Base-by-base conservation (phyloP, 2,113 vertebrate genomes). In the Rhinoderma darwinii region DNA sequence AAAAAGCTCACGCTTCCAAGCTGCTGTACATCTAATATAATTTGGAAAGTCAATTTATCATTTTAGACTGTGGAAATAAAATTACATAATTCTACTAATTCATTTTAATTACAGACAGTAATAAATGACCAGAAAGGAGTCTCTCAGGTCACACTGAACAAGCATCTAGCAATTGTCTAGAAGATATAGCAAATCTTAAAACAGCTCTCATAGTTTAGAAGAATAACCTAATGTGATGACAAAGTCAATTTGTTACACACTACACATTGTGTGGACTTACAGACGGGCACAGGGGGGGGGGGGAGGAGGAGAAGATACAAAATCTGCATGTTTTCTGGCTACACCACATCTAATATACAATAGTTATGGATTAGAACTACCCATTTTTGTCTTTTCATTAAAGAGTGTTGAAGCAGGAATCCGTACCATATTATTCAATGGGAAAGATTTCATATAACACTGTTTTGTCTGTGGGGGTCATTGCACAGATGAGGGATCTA, bases 81-180 rank as follows among this genome's bases (percentile, higher is more conserved):
- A 70, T 44, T 27, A 51, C 63, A 78, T 78, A 47, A 74, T 84
- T 35, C 25, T n/a, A 15, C 70, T 75, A 84, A 56, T 84, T 74
- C 68, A 75, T 70, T 84, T 74, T 84, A 54, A 72, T 84, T 84
- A 63, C 39, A 18, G 54, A 27, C 12, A 17, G n/a, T 82, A 63
- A 82, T 82, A 66, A 82, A 63, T 81, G 54, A 27, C 54, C 78
- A 81, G n/a, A n/a, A 63, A 43, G 20, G 37, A 44, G 79, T 39
- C 56, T 39, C 25, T 30, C 37, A 66, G 35, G 79, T 27, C 37
- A 66, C 14, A 39, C 32, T 80, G 32, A 14, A 22, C 20, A 56
- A 59, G 51, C 51, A 59, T 80, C 20, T 22, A 80, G 51, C 15
- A 2, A 37, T 54, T 18, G 10, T 54, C 44, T 10, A 37, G 50